Base-by-base conservation (phyloP, 2,113 vertebrate species). In the Megaleporinus macrocephalus region DNA sequence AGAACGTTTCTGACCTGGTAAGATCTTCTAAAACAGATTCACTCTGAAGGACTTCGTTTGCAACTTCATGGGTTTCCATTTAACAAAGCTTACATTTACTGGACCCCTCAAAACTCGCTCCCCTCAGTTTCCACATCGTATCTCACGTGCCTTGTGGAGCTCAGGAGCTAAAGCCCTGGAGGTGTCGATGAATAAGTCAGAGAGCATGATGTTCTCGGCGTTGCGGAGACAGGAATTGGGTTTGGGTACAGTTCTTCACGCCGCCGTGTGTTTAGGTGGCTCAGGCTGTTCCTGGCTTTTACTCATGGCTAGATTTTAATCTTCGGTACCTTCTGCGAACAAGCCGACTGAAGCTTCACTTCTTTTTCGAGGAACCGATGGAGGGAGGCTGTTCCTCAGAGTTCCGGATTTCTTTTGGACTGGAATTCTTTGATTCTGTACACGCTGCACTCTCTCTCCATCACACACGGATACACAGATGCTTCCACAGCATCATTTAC, bases 401-500 rank as follows among this genome's bases (percentile, higher is more conserved):
- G 57, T 61, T 11, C 14, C n/a, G n/a, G 2, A 15, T 61, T 11
- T 61, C 4, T 12, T 24, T 20, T 7, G 20, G n/a, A 80, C 65
- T 14, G 57, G 10, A 26, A 61, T 61, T 61, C 57, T 61, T 61
- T 61, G 57, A 61, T 61, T 24, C 57, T 4, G 84, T 62, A 51
- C 79, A 66, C 55, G 73, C 47, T 61, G n/a, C 24, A 1, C 53
- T 57, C 57, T 26, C n/a, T 26, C 57, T 26, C 57, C 5, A 20
- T 55, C 53, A 55, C 53, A 55, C 53, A 55, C 18, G 20, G 53
- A 55, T 55, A 55, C 53, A 47, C 36, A 76, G 57, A 59, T 76
- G 74, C 59, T n/a, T 71, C 7, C 79, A 79, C 73, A 51, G 62
- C 73, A 87, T 72, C 85, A 30, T 44, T 78, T 16, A 55, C 73